phyloP scores from a whole-genome alignment of 2,797 vertebrate species.

The Myioborus melanocephalus region DNA sequence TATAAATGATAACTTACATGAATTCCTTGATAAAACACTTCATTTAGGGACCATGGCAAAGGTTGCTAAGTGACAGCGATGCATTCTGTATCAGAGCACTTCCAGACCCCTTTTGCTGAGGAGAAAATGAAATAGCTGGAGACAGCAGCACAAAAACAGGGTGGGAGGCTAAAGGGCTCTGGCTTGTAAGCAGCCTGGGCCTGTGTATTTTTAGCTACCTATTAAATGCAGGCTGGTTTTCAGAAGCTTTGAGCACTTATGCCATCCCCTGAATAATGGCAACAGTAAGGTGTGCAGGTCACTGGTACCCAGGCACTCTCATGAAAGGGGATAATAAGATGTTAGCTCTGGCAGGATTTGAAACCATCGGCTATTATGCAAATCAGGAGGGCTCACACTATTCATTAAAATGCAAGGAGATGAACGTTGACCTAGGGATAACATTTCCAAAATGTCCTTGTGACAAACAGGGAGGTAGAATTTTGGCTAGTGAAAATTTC shows the following conservation, averaged over 20 bases:
- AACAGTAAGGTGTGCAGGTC: neutral
- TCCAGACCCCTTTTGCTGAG: neutral
- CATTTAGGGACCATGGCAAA: neutral
- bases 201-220: neutral
- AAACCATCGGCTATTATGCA: neutral
- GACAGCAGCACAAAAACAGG: accelerated
- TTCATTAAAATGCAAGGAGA: conserved; percentile 13
- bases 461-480: neutral
- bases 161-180: neutral
- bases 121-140: neutral
- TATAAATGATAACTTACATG: neutral
- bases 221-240: neutral
- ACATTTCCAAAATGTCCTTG: neutral
- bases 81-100: neutral
- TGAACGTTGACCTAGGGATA: neutral
- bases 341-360: neutral
- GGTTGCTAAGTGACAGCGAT: neutral
- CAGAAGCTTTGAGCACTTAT: neutral
- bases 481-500: neutral
- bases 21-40: neutral
- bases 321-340: neutral
- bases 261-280: neutral
- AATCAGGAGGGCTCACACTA: neutral
- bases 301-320: neutral
- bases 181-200: neutral